Evolutionary conservation across 2,888 invertebrate genomes (phyloP).

Genomic region (Amphipoea lucens): DNA sequence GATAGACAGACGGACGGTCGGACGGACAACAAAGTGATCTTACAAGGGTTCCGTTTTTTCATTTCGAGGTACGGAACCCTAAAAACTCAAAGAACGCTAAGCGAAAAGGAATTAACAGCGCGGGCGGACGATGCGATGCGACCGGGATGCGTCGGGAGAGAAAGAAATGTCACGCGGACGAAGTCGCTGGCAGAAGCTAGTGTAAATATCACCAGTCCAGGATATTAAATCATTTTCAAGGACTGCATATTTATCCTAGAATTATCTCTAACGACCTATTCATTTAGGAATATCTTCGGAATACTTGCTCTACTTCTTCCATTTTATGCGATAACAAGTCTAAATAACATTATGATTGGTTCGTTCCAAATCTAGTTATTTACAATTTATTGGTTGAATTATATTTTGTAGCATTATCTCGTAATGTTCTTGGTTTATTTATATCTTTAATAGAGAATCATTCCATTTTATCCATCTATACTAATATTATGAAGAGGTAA

Average conservation of each 20-base stretch:
- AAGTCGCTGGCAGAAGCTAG: neutral
- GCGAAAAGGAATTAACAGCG: no score
- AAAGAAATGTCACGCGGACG: no score
- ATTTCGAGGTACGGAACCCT: no score
- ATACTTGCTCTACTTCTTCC: slow-evolving; percentile 12
- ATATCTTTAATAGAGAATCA: no score
- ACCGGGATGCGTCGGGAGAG: neutral
- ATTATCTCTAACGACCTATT: slow-evolving; percentile 5
- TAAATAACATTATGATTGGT: slow-evolving; percentile 11
- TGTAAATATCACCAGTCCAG: neutral
- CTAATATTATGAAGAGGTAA: neutral
- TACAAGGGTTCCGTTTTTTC: no score
- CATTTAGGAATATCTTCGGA: neutral
- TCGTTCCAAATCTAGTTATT: neutral
- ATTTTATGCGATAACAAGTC: slow-evolving; percentile 12
- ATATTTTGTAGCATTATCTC: slow-evolving; percentile 3
- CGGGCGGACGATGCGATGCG: no score
- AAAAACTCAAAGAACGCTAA: no score
- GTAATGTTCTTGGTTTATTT: neutral
- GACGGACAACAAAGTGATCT: no score
- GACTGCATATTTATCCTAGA: neutral
- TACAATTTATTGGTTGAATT: slow-evolving; percentile 5
- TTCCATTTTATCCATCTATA: neutral
- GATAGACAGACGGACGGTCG: no score
- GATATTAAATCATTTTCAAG: neutral